phyloP scores from a whole-genome alignment of 1,140 invertebrate genomes.

The Drosophila parabipectinata region DNA sequence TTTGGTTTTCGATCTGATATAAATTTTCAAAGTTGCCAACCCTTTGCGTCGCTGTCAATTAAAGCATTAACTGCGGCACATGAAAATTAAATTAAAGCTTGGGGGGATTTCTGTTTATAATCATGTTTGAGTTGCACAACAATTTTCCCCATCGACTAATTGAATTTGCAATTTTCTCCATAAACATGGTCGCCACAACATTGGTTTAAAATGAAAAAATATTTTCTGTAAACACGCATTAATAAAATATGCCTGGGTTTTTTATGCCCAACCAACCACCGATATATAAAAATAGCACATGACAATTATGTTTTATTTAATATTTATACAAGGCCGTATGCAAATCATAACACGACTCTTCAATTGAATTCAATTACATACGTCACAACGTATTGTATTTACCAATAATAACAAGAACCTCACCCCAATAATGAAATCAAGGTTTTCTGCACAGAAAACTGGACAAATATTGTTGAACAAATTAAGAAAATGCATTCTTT shows the following conservation, averaged over 20 bases:
- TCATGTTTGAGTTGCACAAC: constrained; percentile 23
- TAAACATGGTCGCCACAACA: constrained; percentile 10
- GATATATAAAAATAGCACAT: constrained; percentile 66
- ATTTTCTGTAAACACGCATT: constrained; percentile 22
- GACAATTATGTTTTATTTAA: constrained; percentile 57
- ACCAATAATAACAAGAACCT: neutral
- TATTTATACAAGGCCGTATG: constrained; percentile 38
- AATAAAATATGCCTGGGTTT: constrained; percentile 23
- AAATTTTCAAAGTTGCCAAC: constrained; percentile 1
- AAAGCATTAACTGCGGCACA: constrained; percentile 14
- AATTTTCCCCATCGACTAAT: constrained; percentile 34
- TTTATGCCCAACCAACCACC: constrained; percentile 62
- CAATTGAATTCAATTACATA: constrained; percentile 55
- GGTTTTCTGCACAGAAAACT: neutral
- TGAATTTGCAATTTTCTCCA: constrained; percentile 31
- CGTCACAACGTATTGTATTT: constrained; percentile 4
- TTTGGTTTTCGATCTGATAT: neutral
- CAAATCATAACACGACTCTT: constrained; percentile 57
- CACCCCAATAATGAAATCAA: neutral
- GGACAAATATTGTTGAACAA: constrained; percentile 19
- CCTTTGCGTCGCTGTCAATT: constrained; percentile 37
- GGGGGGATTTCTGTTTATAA: constrained; percentile 20
- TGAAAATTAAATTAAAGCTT: constrained; percentile 23
- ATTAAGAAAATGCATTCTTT: constrained; percentile 10
- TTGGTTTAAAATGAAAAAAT: constrained; percentile 17